These are phyloP conservation scores for Electrona antarctica DNA, from an alignment of 2,113 vertebrate species.

Conservation along the genomic window DNA sequence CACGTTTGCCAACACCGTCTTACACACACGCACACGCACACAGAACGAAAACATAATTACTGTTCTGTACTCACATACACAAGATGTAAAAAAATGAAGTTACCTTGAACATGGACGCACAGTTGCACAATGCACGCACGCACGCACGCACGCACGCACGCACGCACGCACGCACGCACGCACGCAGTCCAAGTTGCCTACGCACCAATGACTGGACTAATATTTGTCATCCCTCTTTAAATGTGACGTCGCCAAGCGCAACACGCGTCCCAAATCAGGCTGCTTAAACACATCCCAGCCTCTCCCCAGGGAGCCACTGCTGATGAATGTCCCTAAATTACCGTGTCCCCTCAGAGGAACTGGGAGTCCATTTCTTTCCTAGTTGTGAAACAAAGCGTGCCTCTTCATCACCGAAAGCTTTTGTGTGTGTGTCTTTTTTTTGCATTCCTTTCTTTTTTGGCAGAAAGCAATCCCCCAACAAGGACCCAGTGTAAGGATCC, in stretches of 20 bases:
- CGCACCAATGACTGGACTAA: conserved; percentile 4
- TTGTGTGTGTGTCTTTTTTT: too few species aligned
- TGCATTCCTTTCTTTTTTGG: background rate
- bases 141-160: too few species aligned
- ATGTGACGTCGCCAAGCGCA: conserved; percentile 2
- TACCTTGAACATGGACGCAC: too few species aligned
- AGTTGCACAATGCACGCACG: too few species aligned
- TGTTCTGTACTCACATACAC: too few species aligned
- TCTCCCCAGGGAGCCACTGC: background rate
- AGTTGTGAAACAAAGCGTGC: conserved; percentile 2
- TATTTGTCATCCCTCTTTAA: conserved; percentile 12
- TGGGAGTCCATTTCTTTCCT: background rate
- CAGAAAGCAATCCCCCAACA: conserved; percentile 4
- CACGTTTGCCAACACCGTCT: too few species aligned
- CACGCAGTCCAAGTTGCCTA: background rate
- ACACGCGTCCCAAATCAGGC: background rate
- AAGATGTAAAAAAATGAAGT: too few species aligned
- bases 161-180: too few species aligned
- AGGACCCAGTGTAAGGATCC: conserved; percentile 18
- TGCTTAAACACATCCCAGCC: background rate
- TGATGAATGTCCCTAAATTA: background rate
- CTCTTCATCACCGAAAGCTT: too few species aligned
- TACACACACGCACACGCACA: too few species aligned
- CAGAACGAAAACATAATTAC: too few species aligned
- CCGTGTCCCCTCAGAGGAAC: background rate